Evolutionary conservation across 1,140 invertebrate genomes (phyloP), one percentile per base, ranked within the genome.

Genomic region (Melipona quadrifasciata): DNA sequence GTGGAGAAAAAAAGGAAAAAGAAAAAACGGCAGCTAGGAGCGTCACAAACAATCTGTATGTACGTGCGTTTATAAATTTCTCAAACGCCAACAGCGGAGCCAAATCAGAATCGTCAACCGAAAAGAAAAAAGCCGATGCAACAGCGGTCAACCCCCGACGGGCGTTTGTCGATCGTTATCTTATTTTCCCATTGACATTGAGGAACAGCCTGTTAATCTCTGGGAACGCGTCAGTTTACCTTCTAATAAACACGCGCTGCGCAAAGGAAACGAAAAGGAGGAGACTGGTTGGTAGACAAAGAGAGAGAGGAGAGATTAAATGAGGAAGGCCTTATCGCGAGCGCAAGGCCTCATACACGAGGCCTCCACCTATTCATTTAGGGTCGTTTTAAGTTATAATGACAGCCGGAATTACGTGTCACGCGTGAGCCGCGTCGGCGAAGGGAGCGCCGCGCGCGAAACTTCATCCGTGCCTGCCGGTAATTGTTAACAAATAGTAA

Each of bases 401-500:
- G 75, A 39, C 80, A 53, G 61, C 31, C 71, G 39, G 71, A 65
- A 34, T 82, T 31, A 47, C 80, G 47, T 67, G 72, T 67, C 58
- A 67, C 72, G 47, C 27, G 27, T 24, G 16, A 39, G 16, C 24
- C 8, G 1, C 39, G 47, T 1, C 16, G 3, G 34, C 34, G 67
- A 47, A 39, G 12, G 10, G 3, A 34, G 39, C 39, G 39, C 39
- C 31, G n/a, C n/a, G 70, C 21, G 57, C 55, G 39, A 47, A 67
- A 67, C 27, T 78, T 67, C 8, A 47, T 12, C 61, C 61, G 61
- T 78, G 39, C 58, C 12, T 65, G 75, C 47, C 10, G 31, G 47
- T 75, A 76, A 82, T 82, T 82, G 80, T 76, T 76, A 68, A 82
- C 80, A 82, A 82, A 82, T 76, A 76, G n/a, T n/a, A 76, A 57